A percentile compares a stretch with the other conserved stretches of the same genome.
phyloP scores from a whole-genome alignment of 2,113 vertebrate species.

The Hemiscyllium ocellatum region DNA sequence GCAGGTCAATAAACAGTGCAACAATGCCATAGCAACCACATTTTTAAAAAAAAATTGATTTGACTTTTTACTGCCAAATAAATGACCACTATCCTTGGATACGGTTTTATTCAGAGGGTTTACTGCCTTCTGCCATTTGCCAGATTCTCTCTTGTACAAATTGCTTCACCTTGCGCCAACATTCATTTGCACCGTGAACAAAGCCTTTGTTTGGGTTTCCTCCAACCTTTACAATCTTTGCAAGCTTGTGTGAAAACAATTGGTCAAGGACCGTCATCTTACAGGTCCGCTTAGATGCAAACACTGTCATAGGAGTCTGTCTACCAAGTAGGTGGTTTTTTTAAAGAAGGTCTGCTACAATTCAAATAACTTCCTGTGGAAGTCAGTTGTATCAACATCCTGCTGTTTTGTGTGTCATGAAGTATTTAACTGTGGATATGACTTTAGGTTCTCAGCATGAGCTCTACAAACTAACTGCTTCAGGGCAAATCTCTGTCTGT shows the following conservation, averaged over 20 bases:
- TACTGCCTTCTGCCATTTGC: slow-evolving; percentile 44
- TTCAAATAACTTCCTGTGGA: slow-evolving; percentile 62
- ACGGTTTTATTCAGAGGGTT: slow-evolving; percentile 44
- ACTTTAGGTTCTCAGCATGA: slow-evolving; percentile 55
- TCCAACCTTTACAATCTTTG: slow-evolving; percentile 56
- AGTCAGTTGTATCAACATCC: slow-evolving; percentile 63
- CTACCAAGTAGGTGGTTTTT: slow-evolving; percentile 45
- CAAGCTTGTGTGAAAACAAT: slow-evolving; percentile 61
- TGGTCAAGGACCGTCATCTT: slow-evolving; percentile 48
- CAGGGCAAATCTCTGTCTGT: slow-evolving; percentile 5
- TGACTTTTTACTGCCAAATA: slow-evolving; percentile 41
- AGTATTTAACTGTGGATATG: slow-evolving; percentile 57
- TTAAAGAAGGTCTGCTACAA: slow-evolving; percentile 50
- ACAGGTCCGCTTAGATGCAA: slow-evolving; percentile 49
- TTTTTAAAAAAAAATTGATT: not conserved
- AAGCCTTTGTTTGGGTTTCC: slow-evolving; percentile 54
- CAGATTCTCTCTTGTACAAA: slow-evolving; percentile 47
- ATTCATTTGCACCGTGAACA: slow-evolving; percentile 51
- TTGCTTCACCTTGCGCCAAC: slow-evolving; percentile 49
- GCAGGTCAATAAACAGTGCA: not conserved
- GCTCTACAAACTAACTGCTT: slow-evolving; percentile 45
- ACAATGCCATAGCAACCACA: slow-evolving; percentile 20
- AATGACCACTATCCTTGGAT: slow-evolving; percentile 42
- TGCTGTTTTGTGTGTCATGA: slow-evolving; percentile 57
- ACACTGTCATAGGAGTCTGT: slow-evolving; percentile 51